Percentiles rank a stretch among this genome's conserved stretches.
phyloP scores from a whole-genome alignment of 2,113 vertebrate species.

The Crotalus helleri region DNA sequence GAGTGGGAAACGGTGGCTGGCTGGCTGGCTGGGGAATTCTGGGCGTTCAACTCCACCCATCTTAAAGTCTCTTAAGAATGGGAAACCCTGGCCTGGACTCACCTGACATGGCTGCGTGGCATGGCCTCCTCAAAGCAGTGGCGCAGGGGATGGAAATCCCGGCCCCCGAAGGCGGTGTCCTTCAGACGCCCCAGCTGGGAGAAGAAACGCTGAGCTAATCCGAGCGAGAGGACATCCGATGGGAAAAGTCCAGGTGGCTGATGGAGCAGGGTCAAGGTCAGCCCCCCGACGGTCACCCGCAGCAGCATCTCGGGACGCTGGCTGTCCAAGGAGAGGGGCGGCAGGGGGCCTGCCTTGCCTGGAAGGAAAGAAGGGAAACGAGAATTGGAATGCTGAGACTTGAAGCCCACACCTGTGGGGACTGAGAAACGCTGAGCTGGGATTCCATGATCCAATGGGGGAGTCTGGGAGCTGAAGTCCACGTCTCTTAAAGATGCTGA shows the following conservation, averaged over 20 bases:
- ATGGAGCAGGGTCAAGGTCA: slow-evolving; percentile 83
- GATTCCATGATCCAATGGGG: background rate
- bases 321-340: slow-evolving; percentile 67
- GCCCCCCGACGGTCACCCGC: slow-evolving; percentile 79
- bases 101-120: slow-evolving; percentile 84
- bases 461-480: background rate
- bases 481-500: background rate
- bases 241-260: slow-evolving; percentile 42
- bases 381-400: background rate
- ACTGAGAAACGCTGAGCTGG: background rate
- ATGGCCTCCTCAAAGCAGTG: slow-evolving; percentile 80
- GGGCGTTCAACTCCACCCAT: too few relatives aligned
- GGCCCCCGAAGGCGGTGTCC: slow-evolving; percentile 81
- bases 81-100: background rate
- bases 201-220: slow-evolving; percentile 79
- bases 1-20: too few relatives aligned
- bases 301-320: slow-evolving; percentile 80
- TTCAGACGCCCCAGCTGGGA: slow-evolving; percentile 76
- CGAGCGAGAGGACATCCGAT: slow-evolving; percentile 45
- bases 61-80: background rate
- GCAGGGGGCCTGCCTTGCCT: slow-evolving; percentile 67
- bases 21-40: too few relatives aligned
- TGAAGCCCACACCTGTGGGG: background rate
- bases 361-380: background rate
- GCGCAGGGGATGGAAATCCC: slow-evolving; percentile 80